Percentiles rank a stretch among this genome's conserved stretches.
Conservation (phyloP, 2,888 invertebrate species). For the Poecilobothrus nobilitatus region DNA sequence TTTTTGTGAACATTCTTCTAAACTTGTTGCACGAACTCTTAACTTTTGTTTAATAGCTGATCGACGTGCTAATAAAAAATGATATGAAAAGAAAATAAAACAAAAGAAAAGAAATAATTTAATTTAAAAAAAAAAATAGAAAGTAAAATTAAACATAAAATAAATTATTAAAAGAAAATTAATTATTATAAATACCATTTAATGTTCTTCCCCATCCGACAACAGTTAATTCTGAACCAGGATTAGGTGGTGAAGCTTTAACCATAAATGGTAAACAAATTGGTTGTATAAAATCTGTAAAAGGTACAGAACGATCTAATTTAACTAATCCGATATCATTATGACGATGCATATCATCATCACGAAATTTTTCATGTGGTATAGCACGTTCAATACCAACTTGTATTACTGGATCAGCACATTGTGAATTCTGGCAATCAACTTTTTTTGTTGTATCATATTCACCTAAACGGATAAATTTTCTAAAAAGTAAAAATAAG, state of each 20-base stretch:
- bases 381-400: slow-evolving; percentile 55
- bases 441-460: slow-evolving; percentile 32
- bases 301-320: slow-evolving; percentile 48
- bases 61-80: slow-evolving; percentile 36
- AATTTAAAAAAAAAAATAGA: not conserved
- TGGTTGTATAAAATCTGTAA: slow-evolving; percentile 50
- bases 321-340: slow-evolving; percentile 67
- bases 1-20: slow-evolving; percentile 44
- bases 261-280: slow-evolving; percentile 49
- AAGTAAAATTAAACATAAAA: not conserved
- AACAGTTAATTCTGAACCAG: slow-evolving; percentile 41
- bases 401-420: slow-evolving; percentile 50
- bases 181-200: slow-evolving; percentile 19
- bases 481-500: slow-evolving; percentile 24
- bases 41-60: slow-evolving; percentile 52
- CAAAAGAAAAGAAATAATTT: not conserved
- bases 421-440: slow-evolving; percentile 41
- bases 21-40: slow-evolving; percentile 45
- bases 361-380: slow-evolving; percentile 56
- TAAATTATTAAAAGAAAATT: not conserved
- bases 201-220: slow-evolving; percentile 59
- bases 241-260: slow-evolving; percentile 25
- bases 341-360: slow-evolving; percentile 50
- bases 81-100: not conserved
- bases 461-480: slow-evolving; percentile 36